Evolutionary conservation across 2,888 invertebrate species (phyloP).

Genomic region (Andrena bicolor): DNA sequence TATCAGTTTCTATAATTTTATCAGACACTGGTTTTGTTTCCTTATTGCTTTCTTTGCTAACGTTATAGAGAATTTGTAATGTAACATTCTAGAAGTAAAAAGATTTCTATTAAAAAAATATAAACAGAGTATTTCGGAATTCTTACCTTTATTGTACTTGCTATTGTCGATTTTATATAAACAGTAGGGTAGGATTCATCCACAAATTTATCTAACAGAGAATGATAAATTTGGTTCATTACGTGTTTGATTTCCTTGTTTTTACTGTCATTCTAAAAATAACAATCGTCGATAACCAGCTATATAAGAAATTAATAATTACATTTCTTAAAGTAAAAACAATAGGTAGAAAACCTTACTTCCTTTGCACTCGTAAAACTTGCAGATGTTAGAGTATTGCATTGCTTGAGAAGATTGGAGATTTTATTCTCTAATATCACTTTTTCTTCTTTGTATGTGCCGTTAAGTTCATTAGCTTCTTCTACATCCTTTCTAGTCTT

Average conservation of each 20-base stretch:
- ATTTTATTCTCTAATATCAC: constrained; percentile 65
- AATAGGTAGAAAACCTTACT: constrained; percentile 29
- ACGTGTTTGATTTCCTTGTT: constrained; percentile 77
- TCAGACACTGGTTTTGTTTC: constrained; percentile 6
- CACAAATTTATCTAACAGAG: constrained; percentile 72
- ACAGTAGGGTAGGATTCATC: constrained; percentile 73
- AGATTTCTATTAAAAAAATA: constrained; percentile 13
- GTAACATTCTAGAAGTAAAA: constrained; percentile 72
- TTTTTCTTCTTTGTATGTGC: constrained; percentile 67
- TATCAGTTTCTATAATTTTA: constrained; percentile 20
- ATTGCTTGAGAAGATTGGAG: constrained; percentile 25
- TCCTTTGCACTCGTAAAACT: constrained; percentile 27
- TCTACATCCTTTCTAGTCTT: constrained; percentile 63
- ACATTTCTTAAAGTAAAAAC: not conserved
- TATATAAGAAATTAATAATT: not conserved
- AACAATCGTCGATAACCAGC: constrained; percentile 7
- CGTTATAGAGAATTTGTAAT: constrained; percentile 73
- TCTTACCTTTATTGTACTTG: constrained; percentile 75
- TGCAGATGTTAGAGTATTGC: constrained; percentile 1
- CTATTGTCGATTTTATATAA: constrained; percentile 75
- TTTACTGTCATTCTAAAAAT: constrained; percentile 71
- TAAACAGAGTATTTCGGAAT: constrained; percentile 7
- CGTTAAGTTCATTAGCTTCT: constrained; percentile 51
- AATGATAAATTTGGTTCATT: constrained; percentile 78
- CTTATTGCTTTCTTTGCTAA: constrained; percentile 32